Percentiles rank a stretch among this genome's conserved stretches.
phyloP scores from a whole-genome alignment of 2,888 invertebrate genomes.

The Spodoptera exigua region DNA sequence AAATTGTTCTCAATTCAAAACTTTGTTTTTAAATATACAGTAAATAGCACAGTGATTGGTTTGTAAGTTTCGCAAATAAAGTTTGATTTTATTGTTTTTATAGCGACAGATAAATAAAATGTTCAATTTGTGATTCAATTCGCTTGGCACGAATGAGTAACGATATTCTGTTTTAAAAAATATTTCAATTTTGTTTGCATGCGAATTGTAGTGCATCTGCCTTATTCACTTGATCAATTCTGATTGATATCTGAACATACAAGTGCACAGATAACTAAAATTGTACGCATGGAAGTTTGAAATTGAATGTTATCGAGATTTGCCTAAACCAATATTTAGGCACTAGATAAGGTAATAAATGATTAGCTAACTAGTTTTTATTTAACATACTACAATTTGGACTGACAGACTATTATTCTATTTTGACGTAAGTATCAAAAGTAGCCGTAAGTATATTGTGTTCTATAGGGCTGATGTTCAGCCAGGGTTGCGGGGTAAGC shows the following conservation, averaged over 20 bases:
- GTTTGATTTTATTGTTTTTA: constrained; percentile 31
- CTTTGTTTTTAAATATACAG: constrained; percentile 35
- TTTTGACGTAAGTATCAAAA: too few relatives aligned
- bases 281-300: background rate
- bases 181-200: constrained; percentile 42
- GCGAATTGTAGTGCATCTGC: constrained; percentile 34
- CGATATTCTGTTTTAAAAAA: constrained; percentile 33
- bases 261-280: background rate
- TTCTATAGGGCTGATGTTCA: too few relatives aligned
- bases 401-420: too few relatives aligned
- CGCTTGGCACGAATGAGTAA: constrained; percentile 21
- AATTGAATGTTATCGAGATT: constrained; percentile 3
- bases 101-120: constrained; percentile 42
- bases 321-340: background rate
- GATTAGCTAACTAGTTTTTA: too few relatives aligned
- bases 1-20: constrained; percentile 15
- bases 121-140: constrained; percentile 43
- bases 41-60: constrained; percentile 47
- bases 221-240: constrained; percentile 33
- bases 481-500: too few relatives aligned
- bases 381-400: too few relatives aligned
- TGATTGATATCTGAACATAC: constrained; percentile 15
- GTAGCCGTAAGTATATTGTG: too few relatives aligned
- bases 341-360: too few relatives aligned
- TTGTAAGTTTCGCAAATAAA: constrained; percentile 44